Base-by-base conservation (phyloP, 2,113 vertebrate genomes). In the Octodon degus region DNA sequence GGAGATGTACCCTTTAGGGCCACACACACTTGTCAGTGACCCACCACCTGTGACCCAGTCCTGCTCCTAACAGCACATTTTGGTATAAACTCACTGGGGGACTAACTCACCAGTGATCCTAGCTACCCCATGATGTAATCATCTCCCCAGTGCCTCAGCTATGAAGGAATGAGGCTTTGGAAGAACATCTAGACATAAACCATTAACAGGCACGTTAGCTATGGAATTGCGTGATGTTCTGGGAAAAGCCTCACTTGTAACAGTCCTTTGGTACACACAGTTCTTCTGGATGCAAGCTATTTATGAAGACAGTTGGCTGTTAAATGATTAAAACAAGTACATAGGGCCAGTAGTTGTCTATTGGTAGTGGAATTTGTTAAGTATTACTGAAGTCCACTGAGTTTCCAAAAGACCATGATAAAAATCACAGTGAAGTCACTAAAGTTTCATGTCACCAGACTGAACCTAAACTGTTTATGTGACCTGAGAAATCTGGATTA, bases 161-260 rank as follows among this genome's bases (percentile, higher is more conserved):
- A 8, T 77, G 43, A 30, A 7, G 25, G 5, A 30, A 77, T 77
- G 74, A 50, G 43, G 40, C 27, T 47, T 77, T 50, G 25, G 74
- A 5, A 24, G 74, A 30, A 47, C 25, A 77, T 77, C 25, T 50
- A 77, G 25, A 30, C 47, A 77, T 77, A 77, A 77, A 77, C 43
- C 74, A 16, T 30, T 30, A 77, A 77, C 22, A 77, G 43, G 27
- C 30, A 53, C 32, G 30, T 53, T 55, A 16, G 58, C 80, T 20
- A 32, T 72, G 24, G 70, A 80, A 68, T 80, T 86, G n/a, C 40
- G 53, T 91, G 30, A 55, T 86, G 60, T 89, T 93, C 67, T 89
- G n/a, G 94, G 90, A 82, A 93, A 93, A 53, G n/a, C 27, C 25
- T 82, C 17, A 30, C 76, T 76, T 81, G 5, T 77, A 70, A 88